Percentiles rank a stretch among this genome's conserved stretches.
Evolutionary conservation across 2,797 vertebrate species (phyloP).

Genomic region (Rhinophrynus dorsalis): DNA sequence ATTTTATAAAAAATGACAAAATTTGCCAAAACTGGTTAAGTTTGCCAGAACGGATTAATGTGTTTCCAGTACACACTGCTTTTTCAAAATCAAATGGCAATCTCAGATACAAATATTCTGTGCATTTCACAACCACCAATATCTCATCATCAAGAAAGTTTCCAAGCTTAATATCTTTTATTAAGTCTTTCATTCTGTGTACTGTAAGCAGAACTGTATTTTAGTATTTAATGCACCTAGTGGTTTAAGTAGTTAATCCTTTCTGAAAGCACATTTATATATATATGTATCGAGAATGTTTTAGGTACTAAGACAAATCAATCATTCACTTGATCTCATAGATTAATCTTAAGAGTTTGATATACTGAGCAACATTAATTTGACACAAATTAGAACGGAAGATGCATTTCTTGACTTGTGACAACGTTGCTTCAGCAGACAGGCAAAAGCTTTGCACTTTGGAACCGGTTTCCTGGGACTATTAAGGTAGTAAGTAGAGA

Average conservation of each 20-base stretch:
- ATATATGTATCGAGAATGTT: constrained; percentile 28
- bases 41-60: too few relatives aligned
- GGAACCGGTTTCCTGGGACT: constrained; percentile 38
- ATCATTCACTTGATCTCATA: constrained; percentile 41
- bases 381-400: constrained; percentile 49
- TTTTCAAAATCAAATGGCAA: too few relatives aligned
- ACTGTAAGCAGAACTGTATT: constrained; percentile 17
- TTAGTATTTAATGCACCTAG: constrained; percentile 26
- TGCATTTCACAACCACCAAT: too few relatives aligned
- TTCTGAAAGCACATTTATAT: constrained; percentile 34
- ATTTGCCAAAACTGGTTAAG: too few relatives aligned
- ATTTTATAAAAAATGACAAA: too few relatives aligned
- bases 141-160: too few relatives aligned
- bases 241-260: constrained; percentile 24
- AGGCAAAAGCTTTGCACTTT: constrained; percentile 37
- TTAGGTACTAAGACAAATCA: constrained; percentile 36
- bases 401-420: constrained; percentile 46
- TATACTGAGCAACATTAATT: constrained; percentile 47
- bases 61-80: too few relatives aligned
- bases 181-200: constrained; percentile 10
- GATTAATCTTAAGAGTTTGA: constrained; percentile 37
- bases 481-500: constrained; percentile 42
- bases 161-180: not conserved
- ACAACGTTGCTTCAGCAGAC: constrained; percentile 40
- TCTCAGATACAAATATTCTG: too few relatives aligned